phyloP scores from a whole-genome alignment of 2,113 vertebrate genomes.

The Entomyzon cyanotis region DNA sequence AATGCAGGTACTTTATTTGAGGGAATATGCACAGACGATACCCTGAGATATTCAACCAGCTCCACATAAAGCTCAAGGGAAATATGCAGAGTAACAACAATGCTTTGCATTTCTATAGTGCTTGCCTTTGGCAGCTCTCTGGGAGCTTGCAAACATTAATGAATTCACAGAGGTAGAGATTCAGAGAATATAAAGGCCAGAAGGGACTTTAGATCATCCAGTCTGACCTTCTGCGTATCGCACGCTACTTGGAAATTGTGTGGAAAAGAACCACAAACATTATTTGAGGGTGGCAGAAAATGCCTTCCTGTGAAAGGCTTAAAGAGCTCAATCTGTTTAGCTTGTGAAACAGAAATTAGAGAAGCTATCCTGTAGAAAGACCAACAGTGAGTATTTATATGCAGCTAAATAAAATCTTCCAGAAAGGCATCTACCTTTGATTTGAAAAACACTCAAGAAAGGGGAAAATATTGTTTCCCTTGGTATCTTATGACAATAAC shows the following conservation, averaged over 20 bases:
- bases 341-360: conserved; percentile 9
- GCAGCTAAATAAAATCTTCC: background rate
- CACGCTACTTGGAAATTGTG: conserved; percentile 32
- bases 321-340: conserved; percentile 32
- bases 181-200: conserved; percentile 60
- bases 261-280: conserved; percentile 37
- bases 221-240: conserved; percentile 28
- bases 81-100: conserved; percentile 35
- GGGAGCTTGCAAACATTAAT: conserved; percentile 59
- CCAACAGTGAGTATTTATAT: background rate
- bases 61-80: conserved; percentile 41
- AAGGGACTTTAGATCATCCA: conserved; percentile 65
- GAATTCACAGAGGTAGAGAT: conserved; percentile 62
- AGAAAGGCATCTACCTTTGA: background rate
- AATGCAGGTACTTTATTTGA: conserved; percentile 24
- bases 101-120: conserved; percentile 56
- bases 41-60: background rate
- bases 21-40: background rate
- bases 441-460: background rate
- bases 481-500: background rate
- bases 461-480: background rate
- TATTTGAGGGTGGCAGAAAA: conserved; percentile 54
- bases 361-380: background rate
- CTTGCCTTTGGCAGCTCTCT: conserved; percentile 59
- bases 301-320: conserved; percentile 14